Conservation (phyloP, 2,888 invertebrate genomes). For the Andricus curvator region DNA sequence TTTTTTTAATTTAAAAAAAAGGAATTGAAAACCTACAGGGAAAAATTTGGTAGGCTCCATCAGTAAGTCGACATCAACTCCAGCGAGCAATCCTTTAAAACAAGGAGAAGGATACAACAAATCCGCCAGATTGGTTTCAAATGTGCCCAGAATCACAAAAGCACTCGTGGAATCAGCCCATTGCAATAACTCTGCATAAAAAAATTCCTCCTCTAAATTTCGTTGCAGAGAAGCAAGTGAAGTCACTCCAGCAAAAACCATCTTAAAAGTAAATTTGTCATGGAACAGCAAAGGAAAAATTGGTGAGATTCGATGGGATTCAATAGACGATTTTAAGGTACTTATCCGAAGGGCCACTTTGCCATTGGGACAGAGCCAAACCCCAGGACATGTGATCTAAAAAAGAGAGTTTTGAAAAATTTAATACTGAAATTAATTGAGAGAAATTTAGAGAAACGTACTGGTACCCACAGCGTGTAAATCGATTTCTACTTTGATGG, state of each 20-base stretch:
- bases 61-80: constrained; percentile 83
- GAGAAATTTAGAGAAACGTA: neutral
- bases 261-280: constrained; percentile 86
- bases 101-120: constrained; percentile 83
- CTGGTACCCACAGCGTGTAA: constrained; percentile 72
- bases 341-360: constrained; percentile 85
- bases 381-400: constrained; percentile 91
- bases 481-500: constrained; percentile 71
- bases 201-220: constrained; percentile 81
- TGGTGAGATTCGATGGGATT: constrained; percentile 84
- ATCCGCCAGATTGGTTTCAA: constrained; percentile 83
- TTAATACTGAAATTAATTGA: constrained; percentile 12
- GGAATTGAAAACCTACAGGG: constrained; percentile 80
- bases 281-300: constrained; percentile 86
- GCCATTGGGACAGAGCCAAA: constrained; percentile 91
- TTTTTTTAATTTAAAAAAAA: too few species aligned
- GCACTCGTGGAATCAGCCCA: constrained; percentile 78
- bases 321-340: constrained; percentile 84
- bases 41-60: constrained; percentile 85
- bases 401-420: constrained; percentile 43
- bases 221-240: constrained; percentile 78
- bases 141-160: constrained; percentile 82
- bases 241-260: constrained; percentile 79
- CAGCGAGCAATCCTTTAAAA: constrained; percentile 80
- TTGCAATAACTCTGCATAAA: constrained; percentile 84